Evolutionary conservation across 2,113 vertebrate genomes (phyloP).

Genomic region (Isurus oxyrinchus): DNA sequence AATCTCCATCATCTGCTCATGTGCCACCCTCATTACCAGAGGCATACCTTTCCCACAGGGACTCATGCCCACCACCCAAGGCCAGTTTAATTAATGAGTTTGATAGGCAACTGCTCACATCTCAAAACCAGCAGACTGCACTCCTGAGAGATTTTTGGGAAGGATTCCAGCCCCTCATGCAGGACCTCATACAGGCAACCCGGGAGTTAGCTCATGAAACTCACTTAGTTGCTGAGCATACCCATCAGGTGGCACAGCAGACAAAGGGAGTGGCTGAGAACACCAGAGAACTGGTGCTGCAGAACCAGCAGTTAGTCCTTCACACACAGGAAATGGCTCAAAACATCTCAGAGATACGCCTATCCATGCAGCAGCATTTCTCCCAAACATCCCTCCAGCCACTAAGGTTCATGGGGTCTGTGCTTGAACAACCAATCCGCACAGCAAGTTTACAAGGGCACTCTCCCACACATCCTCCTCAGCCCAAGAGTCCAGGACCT

Average conservation of each 20-base stretch:
- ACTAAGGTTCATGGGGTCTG: background rate
- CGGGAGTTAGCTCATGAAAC: constrained; percentile 30
- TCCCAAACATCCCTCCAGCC: background rate
- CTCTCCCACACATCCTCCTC: background rate
- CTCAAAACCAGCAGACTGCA: constrained; percentile 30
- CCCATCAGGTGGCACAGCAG: constrained; percentile 26
- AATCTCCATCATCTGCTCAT: background rate
- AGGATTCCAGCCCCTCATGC: constrained; percentile 29
- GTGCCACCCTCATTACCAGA: background rate
- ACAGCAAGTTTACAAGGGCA: background rate
- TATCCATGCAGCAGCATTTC: constrained; percentile 13
- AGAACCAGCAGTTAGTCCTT: constrained; percentile 12
- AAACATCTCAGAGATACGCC: constrained; percentile 16
- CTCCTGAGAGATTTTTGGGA: constrained; percentile 30
- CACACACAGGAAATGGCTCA: constrained; percentile 33
- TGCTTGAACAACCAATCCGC: background rate
- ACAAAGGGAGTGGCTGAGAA: constrained; percentile 21
- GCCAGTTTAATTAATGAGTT: background rate
- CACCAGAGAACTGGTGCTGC: constrained; percentile 22
- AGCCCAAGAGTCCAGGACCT: no score
- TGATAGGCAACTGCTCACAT: background rate
- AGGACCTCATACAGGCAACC: constrained; percentile 16
- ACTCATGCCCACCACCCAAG: background rate
- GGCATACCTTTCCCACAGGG: background rate
- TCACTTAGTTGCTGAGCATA: constrained; percentile 25